phyloP scores from a whole-genome alignment of 2,888 invertebrate species.

The Heliconius aoede region DNA sequence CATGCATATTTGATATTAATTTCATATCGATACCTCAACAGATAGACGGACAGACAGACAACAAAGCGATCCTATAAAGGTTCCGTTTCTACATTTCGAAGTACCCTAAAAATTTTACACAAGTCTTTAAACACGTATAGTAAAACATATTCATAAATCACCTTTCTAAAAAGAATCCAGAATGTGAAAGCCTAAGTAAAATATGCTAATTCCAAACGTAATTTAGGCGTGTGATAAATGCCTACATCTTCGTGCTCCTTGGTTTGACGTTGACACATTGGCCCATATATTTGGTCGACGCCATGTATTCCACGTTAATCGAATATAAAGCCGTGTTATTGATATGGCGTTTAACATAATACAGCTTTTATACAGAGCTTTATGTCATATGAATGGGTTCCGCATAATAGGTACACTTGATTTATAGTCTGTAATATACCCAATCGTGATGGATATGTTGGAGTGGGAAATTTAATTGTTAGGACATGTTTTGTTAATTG shows the following conservation, averaged over 20 bases:
- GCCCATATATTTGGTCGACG: constrained; percentile 58
- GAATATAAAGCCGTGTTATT: constrained; percentile 63
- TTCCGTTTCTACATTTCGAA: too few species aligned
- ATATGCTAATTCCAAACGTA: constrained; percentile 23
- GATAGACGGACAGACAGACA: too few species aligned
- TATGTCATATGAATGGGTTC: constrained; percentile 35
- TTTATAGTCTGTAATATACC: constrained; percentile 36
- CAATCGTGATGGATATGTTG: constrained; percentile 22
- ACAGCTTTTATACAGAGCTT: constrained; percentile 39
- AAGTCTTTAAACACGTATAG: background rate
- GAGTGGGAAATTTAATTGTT: background rate
- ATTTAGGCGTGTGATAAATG: constrained; percentile 37
- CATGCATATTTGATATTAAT: background rate
- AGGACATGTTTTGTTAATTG: background rate
- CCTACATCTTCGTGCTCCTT: constrained; percentile 63
- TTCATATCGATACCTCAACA: too few species aligned
- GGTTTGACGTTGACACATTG: constrained; percentile 65
- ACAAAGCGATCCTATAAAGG: too few species aligned
- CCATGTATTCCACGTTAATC: constrained; percentile 65
- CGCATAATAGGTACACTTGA: constrained; percentile 36
- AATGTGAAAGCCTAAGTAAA: background rate
- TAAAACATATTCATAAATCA: background rate
- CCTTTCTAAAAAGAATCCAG: background rate
- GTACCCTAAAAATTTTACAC: too few species aligned
- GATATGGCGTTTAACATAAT: constrained; percentile 49